Percentiles rank a stretch among this genome's conserved stretches.
Conservation (phyloP, 2,113 vertebrate species). For the Falcunculus frontatus region DNA sequence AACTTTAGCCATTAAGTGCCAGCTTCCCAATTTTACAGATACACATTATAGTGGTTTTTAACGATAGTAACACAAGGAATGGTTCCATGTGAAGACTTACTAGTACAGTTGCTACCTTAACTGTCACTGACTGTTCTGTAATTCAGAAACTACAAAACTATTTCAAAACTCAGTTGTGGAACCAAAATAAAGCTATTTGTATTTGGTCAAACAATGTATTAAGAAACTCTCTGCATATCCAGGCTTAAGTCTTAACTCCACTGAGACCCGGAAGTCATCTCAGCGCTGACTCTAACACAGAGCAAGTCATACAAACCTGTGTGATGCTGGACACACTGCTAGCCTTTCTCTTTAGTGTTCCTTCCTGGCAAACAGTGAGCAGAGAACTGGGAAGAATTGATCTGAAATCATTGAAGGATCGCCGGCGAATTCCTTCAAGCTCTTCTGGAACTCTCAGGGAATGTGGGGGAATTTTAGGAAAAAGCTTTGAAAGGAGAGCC, state of each 20-base stretch:
- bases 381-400: slow-evolving; percentile 92
- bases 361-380: slow-evolving; percentile 86
- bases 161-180: not conserved
- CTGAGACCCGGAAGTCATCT: not conserved
- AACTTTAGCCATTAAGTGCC: not conserved
- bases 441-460: slow-evolving; percentile 78
- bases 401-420: slow-evolving; percentile 95
- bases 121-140: not conserved
- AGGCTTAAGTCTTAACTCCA: not conserved
- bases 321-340: slow-evolving; percentile 82
- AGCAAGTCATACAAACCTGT: slow-evolving; percentile 71
- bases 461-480: slow-evolving; percentile 81
- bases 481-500: slow-evolving; percentile 89
- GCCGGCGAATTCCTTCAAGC: slow-evolving; percentile 83
- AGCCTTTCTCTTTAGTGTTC: slow-evolving; percentile 81
- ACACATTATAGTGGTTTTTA: not conserved
- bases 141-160: not conserved
- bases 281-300: not conserved
- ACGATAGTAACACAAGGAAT: not conserved
- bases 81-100: not conserved
- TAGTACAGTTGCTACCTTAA: not conserved
- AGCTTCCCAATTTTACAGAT: not conserved
- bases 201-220: not conserved
- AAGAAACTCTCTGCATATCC: not conserved
- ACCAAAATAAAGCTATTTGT: not conserved